Conservation (phyloP, 2,888 invertebrate species). For the Brenthis daphne region DNA sequence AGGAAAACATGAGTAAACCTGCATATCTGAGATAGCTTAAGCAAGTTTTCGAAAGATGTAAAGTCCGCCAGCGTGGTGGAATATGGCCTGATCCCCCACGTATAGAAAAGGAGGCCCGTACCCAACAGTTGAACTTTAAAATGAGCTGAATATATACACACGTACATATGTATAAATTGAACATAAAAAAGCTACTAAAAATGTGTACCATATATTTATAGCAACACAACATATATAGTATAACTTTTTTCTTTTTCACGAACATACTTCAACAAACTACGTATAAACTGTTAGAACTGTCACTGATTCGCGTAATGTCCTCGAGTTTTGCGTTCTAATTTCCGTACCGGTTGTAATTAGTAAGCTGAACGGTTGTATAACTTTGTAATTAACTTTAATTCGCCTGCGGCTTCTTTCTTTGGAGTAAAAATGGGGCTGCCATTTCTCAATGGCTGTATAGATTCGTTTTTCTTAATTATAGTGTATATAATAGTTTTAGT, state of each 20-base stretch:
- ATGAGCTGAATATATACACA: no score
- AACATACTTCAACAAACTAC: background rate
- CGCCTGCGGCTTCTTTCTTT: conserved; percentile 36
- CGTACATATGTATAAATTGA: no score
- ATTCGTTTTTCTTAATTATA: conserved; percentile 22
- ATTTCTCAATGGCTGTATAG: conserved; percentile 23
- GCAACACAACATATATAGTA: no score
- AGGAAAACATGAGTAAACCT: no score
- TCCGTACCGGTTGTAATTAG: conserved; percentile 38
- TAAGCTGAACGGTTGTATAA: conserved; percentile 41
- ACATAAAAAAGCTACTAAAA: no score
- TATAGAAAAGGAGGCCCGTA: background rate
- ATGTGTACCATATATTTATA: no score
- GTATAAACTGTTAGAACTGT: conserved; percentile 17
- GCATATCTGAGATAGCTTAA: no score
- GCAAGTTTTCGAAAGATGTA: no score
- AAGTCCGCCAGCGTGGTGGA: no score
- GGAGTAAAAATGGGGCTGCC: conserved; percentile 13
- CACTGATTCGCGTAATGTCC: conserved; percentile 42
- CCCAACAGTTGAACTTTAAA: no score
- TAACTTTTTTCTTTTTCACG: no score
- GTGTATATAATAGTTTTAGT: background rate
- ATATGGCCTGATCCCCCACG: background rate
- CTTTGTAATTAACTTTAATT: conserved; percentile 44
- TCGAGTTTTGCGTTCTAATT: conserved; percentile 34